Percentiles rank a stretch among this genome's conserved stretches.
phyloP scores from a whole-genome alignment of 1,140 invertebrate species.

The Uloborus diversus region DNA sequence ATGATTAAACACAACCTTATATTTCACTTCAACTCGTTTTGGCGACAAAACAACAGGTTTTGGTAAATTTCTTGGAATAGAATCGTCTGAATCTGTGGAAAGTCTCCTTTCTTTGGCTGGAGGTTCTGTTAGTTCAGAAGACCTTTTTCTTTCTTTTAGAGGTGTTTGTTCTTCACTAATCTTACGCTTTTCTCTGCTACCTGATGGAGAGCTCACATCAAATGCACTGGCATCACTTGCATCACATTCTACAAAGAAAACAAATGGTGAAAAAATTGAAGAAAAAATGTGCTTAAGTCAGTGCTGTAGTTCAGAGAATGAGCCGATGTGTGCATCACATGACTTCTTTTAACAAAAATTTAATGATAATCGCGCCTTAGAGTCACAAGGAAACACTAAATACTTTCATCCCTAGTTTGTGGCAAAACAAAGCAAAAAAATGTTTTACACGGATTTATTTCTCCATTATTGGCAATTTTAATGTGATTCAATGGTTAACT shows the following conservation, averaged over 20 bases:
- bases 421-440: too few relatives aligned
- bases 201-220: neutral
- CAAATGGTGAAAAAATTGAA: too few relatives aligned
- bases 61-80: constrained; percentile 34
- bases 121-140: constrained; percentile 5
- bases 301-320: too few relatives aligned
- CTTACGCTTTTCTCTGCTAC: constrained; percentile 1
- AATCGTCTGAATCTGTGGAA: constrained; percentile 12
- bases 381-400: too few relatives aligned
- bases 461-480: too few relatives aligned
- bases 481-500: too few relatives aligned
- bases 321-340: too few relatives aligned
- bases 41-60: constrained; percentile 43
- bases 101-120: constrained; percentile 22
- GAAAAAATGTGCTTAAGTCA: too few relatives aligned
- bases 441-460: too few relatives aligned
- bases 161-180: neutral
- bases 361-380: too few relatives aligned
- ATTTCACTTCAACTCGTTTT: constrained; percentile 18
- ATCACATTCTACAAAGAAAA: neutral
- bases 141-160: constrained; percentile 14
- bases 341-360: too few relatives aligned
- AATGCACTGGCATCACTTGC: neutral
- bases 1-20: neutral
- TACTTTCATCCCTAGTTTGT: too few relatives aligned